Evolutionary conservation across 2,797 vertebrate genomes (phyloP).

Genomic region (Poecile montanus): DNA sequence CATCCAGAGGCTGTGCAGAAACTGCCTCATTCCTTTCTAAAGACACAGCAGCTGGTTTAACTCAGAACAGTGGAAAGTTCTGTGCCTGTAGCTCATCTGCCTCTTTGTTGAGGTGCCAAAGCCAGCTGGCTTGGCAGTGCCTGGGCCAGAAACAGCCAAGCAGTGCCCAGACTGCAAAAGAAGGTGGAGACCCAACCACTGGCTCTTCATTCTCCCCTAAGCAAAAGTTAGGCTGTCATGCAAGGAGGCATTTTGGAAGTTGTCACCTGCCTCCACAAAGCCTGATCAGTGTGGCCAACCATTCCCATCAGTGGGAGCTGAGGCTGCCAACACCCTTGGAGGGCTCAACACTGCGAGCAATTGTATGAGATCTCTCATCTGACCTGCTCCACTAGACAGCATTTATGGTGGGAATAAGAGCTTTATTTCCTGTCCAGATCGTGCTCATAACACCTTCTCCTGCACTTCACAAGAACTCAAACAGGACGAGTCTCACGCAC

Average conservation of each 20-base stretch:
- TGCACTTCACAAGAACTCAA: neutral
- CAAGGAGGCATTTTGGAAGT: neutral
- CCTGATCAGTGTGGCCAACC: neutral
- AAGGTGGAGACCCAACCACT: neutral
- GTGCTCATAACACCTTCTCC: neutral
- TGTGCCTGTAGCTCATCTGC: neutral
- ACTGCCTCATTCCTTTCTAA: neutral
- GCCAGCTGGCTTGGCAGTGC: neutral
- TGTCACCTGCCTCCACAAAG: neutral
- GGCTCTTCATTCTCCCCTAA: neutral
- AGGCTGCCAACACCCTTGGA: neutral
- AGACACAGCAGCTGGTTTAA: neutral
- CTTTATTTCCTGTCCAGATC: constrained; percentile 13
- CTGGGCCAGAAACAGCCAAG: neutral
- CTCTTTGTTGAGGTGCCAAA: neutral
- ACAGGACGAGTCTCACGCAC: neutral
- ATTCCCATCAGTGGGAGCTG: neutral
- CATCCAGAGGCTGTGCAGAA: neutral
- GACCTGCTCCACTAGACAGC: neutral
- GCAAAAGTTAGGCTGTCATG: neutral
- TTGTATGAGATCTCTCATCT: neutral
- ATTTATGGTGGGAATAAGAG: neutral
- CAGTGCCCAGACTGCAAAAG: neutral
- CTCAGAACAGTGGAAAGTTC: neutral
- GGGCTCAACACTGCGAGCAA: neutral